These are phyloP conservation scores for Entomyzon cyanotis DNA, from an alignment of 2,113 vertebrate species.

Conservation along the genomic window DNA sequence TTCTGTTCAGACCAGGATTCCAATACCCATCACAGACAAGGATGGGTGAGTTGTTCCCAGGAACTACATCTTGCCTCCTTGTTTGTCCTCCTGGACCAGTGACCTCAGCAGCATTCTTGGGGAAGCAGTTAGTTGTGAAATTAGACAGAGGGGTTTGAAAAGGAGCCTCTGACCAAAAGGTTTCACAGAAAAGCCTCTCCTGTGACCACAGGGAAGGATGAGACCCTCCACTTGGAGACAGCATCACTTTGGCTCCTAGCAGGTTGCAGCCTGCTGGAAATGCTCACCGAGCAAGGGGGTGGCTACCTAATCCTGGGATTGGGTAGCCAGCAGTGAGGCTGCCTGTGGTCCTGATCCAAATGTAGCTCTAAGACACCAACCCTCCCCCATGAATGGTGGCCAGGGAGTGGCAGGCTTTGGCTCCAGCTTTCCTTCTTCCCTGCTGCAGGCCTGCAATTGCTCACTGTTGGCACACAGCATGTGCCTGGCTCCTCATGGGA, in stretches of 20 bases:
- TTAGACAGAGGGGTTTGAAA: not conserved
- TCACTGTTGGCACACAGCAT: rapidly evolving
- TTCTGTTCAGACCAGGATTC: not conserved
- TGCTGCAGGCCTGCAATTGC: not conserved
- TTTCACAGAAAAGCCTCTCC: conserved; percentile 43
- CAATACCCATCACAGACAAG: not conserved
- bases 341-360: rapidly evolving
- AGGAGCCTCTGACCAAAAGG: not conserved
- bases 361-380: not conserved
- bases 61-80: not conserved
- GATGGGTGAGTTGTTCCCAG: not conserved
- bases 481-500: rapidly evolving
- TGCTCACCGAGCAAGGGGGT: too few relatives aligned
- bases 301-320: not conserved
- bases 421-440: not conserved
- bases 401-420: not conserved
- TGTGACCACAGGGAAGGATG: not conserved
- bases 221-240: conserved; percentile 3
- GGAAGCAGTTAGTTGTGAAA: not conserved
- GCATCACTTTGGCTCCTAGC: not conserved
- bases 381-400: not conserved
- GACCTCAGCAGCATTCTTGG: not conserved
- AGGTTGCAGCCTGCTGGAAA: not conserved
- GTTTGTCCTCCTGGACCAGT: not conserved
- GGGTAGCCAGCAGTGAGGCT: rapidly evolving